These are phyloP conservation scores for Acrobasis repandana DNA, from an alignment of 2,888 invertebrate species.

Conservation along the genomic window DNA sequence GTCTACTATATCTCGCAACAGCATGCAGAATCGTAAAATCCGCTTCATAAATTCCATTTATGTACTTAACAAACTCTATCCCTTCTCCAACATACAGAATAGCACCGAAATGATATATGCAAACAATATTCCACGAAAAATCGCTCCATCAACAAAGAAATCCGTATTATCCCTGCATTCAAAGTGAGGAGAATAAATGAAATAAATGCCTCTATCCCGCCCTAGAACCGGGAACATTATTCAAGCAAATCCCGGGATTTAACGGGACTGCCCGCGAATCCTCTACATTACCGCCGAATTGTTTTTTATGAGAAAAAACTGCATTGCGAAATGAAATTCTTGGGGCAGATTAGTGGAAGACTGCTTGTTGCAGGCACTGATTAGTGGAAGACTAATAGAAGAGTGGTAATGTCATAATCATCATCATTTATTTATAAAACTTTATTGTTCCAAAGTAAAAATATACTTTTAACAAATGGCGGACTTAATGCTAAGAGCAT, in stretches of 20 bases:
- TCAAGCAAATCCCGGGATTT: constrained; percentile 32
- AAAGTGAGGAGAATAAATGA: constrained; percentile 28
- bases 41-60: background rate
- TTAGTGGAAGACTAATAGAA: background rate
- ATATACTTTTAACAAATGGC: no score
- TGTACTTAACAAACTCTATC: background rate
- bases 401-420: no score
- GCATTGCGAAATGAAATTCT: constrained; percentile 17
- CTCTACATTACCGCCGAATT: constrained; percentile 28
- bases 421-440: no score
- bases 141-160: constrained; percentile 15
- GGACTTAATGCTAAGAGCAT: no score
- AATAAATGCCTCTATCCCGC: constrained; percentile 30
- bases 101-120: constrained; percentile 9
- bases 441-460: no score
- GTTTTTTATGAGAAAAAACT: constrained; percentile 32
- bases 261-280: constrained; percentile 21
- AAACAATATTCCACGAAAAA: constrained; percentile 9
- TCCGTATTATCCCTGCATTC: constrained; percentile 19
- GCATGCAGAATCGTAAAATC: background rate
- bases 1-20: background rate
- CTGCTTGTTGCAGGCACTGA: no score
- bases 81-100: background rate
- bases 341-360: background rate
- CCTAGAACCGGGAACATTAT: constrained; percentile 27